Evolutionary conservation across 2,113 vertebrate species (phyloP).

Genomic region (Ameiurus melas): DNA sequence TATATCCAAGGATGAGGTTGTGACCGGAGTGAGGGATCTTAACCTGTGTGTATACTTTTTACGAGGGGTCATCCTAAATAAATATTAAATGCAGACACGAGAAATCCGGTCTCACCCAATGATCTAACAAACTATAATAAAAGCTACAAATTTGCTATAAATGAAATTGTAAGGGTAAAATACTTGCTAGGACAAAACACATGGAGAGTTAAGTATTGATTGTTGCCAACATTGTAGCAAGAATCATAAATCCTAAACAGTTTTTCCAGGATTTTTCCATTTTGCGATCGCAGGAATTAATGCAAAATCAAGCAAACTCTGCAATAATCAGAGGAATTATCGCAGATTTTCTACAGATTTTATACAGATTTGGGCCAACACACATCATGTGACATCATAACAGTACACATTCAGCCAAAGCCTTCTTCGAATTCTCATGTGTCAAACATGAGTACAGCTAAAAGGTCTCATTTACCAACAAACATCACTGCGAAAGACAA

Average conservation of each 20-base stretch:
- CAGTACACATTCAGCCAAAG: too few species aligned
- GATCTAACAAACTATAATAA: background rate
- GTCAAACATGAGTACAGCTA: too few species aligned
- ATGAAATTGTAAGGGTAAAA: background rate
- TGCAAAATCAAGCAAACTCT: too few species aligned
- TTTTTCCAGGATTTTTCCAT: too few species aligned
- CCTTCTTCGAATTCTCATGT: too few species aligned
- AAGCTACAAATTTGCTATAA: background rate
- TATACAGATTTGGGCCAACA: too few species aligned
- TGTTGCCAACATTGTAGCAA: background rate
- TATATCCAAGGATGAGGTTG: constrained; percentile 55
- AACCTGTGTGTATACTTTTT: constrained; percentile 57
- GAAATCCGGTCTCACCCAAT: background rate
- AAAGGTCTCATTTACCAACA: too few species aligned
- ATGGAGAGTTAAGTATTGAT: background rate
- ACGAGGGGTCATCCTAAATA: background rate
- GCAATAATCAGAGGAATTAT: too few species aligned
- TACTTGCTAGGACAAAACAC: background rate
- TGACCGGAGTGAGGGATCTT: constrained; percentile 49
- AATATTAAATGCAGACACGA: background rate
- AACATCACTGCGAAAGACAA: too few species aligned
- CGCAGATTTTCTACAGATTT: too few species aligned
- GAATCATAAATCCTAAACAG: background rate
- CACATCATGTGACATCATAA: too few species aligned
- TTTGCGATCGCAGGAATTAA: too few species aligned